Evolutionary conservation across 2,113 vertebrate genomes (phyloP).

Genomic region (Sisor rabdophorus): DNA sequence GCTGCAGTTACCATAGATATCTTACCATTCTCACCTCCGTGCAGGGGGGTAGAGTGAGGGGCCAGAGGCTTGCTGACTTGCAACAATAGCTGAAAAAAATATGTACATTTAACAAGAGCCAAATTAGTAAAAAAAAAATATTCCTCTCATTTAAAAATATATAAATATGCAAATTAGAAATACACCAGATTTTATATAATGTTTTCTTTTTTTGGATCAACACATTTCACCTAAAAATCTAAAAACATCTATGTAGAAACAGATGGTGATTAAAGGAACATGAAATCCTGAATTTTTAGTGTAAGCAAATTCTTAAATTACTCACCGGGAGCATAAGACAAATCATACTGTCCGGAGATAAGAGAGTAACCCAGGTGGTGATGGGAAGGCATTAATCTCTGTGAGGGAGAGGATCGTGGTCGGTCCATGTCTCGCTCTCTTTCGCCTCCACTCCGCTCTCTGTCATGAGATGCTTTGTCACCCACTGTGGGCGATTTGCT

Average conservation of each 20-base stretch:
- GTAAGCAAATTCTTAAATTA: not conserved
- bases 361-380: slow-evolving; percentile 93
- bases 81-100: slow-evolving; percentile 83
- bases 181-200: not conserved
- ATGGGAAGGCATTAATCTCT: slow-evolving; percentile 93
- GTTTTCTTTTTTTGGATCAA: not conserved
- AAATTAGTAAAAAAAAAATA: not conserved
- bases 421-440: slow-evolving; percentile 62
- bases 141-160: not conserved
- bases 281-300: too few relatives aligned
- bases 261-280: not conserved
- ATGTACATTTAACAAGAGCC: not conserved
- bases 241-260: not conserved
- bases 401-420: slow-evolving; percentile 91
- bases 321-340: slow-evolving; percentile 93
- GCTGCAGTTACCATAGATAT: not conserved
- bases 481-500: slow-evolving; percentile 97
- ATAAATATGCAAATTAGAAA: not conserved
- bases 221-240: not conserved
- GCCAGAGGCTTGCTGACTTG: slow-evolving; percentile 82
- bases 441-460: slow-evolving; percentile 78
- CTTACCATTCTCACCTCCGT: slow-evolving; percentile 96
- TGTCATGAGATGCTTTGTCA: slow-evolving; percentile 79
- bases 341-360: slow-evolving; percentile 91
- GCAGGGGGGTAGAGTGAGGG: slow-evolving; percentile 85